These are phyloP conservation scores for Aleiodes sp. DNA, from an alignment of 1,140 invertebrate species.

Conservation along the genomic window DNA sequence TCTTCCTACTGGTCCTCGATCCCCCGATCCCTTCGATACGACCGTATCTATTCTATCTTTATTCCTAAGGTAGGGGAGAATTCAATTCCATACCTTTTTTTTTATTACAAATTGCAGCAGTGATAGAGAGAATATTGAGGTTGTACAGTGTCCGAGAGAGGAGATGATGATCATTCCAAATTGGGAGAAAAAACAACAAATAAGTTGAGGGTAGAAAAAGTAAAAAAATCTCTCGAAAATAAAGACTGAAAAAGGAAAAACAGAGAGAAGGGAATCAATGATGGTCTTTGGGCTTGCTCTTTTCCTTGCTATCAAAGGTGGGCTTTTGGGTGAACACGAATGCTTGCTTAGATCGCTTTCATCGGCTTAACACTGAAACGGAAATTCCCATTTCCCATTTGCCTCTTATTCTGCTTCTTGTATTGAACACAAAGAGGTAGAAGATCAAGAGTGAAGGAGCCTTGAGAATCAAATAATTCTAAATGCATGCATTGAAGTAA, in stretches of 20 bases:
- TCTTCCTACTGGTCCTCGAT: no score
- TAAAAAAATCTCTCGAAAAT: background rate
- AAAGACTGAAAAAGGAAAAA: background rate
- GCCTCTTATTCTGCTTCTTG: background rate
- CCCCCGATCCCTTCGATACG: no score
- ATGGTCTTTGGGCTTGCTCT: background rate
- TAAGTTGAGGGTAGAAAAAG: background rate
- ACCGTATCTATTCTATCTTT: background rate
- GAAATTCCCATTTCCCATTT: background rate
- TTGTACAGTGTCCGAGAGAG: background rate
- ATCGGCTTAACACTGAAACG: slow-evolving; percentile 1
- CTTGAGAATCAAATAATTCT: background rate
- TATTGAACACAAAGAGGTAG: background rate
- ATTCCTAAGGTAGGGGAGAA: background rate
- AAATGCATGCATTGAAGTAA: background rate
- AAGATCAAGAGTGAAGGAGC: background rate
- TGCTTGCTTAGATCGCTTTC: slow-evolving; percentile 10
- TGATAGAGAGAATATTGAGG: background rate
- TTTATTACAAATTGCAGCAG: background rate
- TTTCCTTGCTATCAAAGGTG: slow-evolving; percentile 7
- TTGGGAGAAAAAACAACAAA: background rate
- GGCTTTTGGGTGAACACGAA: slow-evolving; percentile 10
- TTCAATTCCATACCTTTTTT: slow-evolving; percentile 5
- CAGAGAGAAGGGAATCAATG: background rate
- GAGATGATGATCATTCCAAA: background rate